These are phyloP conservation scores for Neomonachus schauinslandi DNA, from an alignment of 2,113 vertebrate genomes.

Conservation along the genomic window DNA sequence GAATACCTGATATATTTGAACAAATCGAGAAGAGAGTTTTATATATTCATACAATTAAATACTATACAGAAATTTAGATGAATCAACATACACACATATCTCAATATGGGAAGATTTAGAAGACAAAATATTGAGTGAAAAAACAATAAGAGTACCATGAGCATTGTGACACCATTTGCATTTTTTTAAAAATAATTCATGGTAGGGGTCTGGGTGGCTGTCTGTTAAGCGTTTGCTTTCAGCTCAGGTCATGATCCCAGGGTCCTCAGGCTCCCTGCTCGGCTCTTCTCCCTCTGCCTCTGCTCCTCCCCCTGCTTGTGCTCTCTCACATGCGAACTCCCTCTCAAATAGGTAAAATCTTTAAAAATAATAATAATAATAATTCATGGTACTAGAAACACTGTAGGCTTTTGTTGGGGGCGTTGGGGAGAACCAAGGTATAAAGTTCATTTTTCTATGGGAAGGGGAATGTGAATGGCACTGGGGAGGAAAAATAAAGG, in stretches of 20 bases:
- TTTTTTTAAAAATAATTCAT: not conserved
- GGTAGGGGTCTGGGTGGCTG: too few species aligned
- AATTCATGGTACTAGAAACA: not conserved
- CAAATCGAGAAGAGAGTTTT: not conserved
- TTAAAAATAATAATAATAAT: not conserved
- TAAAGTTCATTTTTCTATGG: not conserved
- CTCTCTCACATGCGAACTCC: not conserved
- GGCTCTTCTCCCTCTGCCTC: not conserved
- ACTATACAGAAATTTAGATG: conserved; percentile 21
- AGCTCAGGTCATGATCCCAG: not conserved
- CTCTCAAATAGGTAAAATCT: not conserved
- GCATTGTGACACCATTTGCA: not conserved
- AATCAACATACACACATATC: not conserved
- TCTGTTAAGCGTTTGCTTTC: not conserved
- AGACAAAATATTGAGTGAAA: not conserved
- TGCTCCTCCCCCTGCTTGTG: not conserved
- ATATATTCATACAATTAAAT: not conserved
- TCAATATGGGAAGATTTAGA: not conserved
- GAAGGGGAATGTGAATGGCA: not conserved
- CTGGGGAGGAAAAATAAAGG: not conserved
- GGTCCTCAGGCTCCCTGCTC: not conserved
- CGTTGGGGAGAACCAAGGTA: not conserved
- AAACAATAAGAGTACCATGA: not conserved
- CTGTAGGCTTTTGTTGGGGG: not conserved
- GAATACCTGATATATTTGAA: not conserved